A percentile compares a stretch with the other conserved stretches of the same genome.
phyloP scores from a whole-genome alignment of 2,797 vertebrate species.

The Lepilemur ruficaudatus region DNA sequence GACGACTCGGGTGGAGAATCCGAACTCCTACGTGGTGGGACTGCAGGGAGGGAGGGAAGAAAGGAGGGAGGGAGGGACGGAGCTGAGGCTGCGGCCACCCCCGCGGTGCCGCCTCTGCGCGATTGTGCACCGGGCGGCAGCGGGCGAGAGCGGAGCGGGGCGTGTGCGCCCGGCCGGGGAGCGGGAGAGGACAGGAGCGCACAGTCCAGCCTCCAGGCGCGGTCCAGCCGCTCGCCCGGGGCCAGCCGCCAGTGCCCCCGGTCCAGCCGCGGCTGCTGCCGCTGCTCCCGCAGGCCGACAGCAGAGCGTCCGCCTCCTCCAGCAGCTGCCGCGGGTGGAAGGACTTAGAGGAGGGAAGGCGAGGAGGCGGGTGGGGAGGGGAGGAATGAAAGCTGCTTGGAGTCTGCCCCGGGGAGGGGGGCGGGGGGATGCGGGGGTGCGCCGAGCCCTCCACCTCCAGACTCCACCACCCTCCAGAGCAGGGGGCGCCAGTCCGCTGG shows the following conservation, averaged over 20 bases:
- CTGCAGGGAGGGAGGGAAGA: background rate
- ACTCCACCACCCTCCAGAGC: slow-evolving; percentile 11
- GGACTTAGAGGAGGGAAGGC: slow-evolving; percentile 65
- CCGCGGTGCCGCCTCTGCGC: background rate
- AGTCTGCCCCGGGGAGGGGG: slow-evolving; percentile 68
- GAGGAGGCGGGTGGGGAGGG: slow-evolving; percentile 76
- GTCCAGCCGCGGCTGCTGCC: background rate
- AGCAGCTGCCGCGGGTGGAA: slow-evolving; percentile 64
- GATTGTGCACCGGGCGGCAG: background rate
- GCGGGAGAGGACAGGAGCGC: slow-evolving; percentile 15
- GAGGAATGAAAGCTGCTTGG: slow-evolving; percentile 52
- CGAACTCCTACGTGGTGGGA: slow-evolving; percentile 68
- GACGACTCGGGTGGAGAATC: slow-evolving; percentile 53
- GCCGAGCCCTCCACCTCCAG: slow-evolving; percentile 76
- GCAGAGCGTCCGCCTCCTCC: slow-evolving; percentile 23
- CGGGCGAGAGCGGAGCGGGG: background rate
- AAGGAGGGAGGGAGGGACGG: slow-evolving; percentile 57
- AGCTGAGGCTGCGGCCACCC: slow-evolving; percentile 25
- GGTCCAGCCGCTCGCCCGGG: background rate
- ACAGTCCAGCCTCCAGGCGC: background rate
- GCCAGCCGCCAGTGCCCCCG: background rate
- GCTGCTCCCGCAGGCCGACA: slow-evolving; percentile 11
- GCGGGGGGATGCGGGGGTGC: slow-evolving; percentile 72
- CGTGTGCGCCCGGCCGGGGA: slow-evolving; percentile 3
- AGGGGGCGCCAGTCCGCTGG: background rate